Evolutionary conservation across 1,140 invertebrate species (phyloP).

Genomic region (Papilio polyxenes): DNA sequence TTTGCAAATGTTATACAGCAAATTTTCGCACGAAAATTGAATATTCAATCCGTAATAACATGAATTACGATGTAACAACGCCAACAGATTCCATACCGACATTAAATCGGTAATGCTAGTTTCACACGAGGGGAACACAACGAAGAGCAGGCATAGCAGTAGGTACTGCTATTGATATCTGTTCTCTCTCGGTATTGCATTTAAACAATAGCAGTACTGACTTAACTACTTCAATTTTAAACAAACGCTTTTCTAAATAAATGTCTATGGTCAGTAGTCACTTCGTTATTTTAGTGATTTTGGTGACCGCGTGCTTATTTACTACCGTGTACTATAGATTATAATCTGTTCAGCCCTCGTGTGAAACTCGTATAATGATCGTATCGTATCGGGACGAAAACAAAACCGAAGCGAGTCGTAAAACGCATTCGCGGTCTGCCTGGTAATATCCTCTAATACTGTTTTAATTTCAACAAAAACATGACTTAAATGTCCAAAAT

Average conservation of each 20-base stretch:
- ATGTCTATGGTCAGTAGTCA: too few relatives aligned
- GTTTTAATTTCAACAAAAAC: conserved; percentile 73
- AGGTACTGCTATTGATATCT: too few relatives aligned
- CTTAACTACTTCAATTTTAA: too few relatives aligned
- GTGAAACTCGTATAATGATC: conserved; percentile 31
- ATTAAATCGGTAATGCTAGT: conserved; percentile 38
- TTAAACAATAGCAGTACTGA: too few relatives aligned
- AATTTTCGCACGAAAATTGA: conserved; percentile 33
- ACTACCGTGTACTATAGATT: too few relatives aligned
- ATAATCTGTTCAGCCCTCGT: neutral
- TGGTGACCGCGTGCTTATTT: too few relatives aligned
- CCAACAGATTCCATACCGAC: conserved; percentile 42
- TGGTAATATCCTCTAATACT: conserved; percentile 68
- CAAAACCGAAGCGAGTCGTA: conserved; percentile 48
- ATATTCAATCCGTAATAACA: conserved; percentile 38
- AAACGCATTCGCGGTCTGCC: conserved; percentile 67
- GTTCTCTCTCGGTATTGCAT: too few relatives aligned
- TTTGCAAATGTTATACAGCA: conserved; percentile 25
- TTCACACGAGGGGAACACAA: neutral
- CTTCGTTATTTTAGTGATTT: too few relatives aligned
- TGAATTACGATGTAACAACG: conserved; percentile 41
- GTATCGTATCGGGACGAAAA: conserved; percentile 44
- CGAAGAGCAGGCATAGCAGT: neutral
- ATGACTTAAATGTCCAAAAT: conserved; percentile 51
- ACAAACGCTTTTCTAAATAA: too few relatives aligned